Evolutionary conservation across 2,797 vertebrate genomes (phyloP), one percentile per base, ranked within the genome.

Genomic region (Holocentrus rufus): DNA sequence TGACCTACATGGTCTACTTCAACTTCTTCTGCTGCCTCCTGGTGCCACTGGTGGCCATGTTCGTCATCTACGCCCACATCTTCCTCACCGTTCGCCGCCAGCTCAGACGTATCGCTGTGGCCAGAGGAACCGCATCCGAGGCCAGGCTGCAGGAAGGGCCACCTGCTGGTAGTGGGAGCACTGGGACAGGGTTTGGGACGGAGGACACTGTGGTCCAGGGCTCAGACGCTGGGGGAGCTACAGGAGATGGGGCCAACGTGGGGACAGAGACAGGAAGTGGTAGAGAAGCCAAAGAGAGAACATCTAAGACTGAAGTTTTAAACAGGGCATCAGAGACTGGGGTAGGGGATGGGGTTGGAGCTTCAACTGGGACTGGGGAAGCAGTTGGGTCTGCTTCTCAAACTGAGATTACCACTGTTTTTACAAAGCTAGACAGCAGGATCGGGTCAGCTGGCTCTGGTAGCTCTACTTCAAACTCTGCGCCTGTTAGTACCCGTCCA

Each of bases 1-100:
- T 96, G 94, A 92, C 81, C 88, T 96, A 95, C 90, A 94, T 97
- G 95, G 95, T 97, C 0, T 97, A 96, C 85, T 96, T 96, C 85
- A 96, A 95, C 83, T 96, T 96, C 90, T 95, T 97, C 0, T 94
- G 93, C 61, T 96, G 94, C 2, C 92, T 96, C 65, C 89, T 97
- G 55, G 85, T 94, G 1, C 95, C 96, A 0, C 89, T 97, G 1
- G 47, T 93, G 55, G 89, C 93, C 67, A 97, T 96, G 96, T 85
- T 96, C 69, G 80, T 87, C 18, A 95, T 96, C 85, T 97, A 97
- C 67, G 20, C 92, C 54, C 95, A 94, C 89, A 97, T 97, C 77
- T 97, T 97, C 87, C 79, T 90, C 80, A 95, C 95, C 0, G 92
- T 95, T 65, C 94, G 94, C 71, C 90, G 78, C 55, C 96, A 97